Percentiles rank a stretch among this genome's conserved stretches.
These are phyloP conservation scores for Bacillus rossius DNA, from an alignment of 1,140 invertebrate species.

Conservation along the genomic window DNA sequence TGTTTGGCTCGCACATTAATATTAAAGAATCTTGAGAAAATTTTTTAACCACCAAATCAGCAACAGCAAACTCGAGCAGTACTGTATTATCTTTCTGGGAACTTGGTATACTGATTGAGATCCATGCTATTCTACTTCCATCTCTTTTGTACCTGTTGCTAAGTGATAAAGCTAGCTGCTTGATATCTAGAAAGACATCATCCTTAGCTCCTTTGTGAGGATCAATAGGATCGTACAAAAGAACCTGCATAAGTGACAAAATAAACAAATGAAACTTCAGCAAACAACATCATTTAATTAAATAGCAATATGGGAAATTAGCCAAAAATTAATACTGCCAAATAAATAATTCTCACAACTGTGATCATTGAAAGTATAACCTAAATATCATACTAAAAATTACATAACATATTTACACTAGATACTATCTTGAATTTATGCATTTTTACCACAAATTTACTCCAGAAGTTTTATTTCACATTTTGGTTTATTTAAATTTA, in stretches of 20 bases:
- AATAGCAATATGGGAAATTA: too few relatives aligned
- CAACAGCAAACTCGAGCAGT: constrained; percentile 57
- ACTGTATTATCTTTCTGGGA: constrained; percentile 27
- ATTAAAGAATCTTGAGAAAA: constrained; percentile 63
- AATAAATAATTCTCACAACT: too few relatives aligned
- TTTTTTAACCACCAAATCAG: constrained; percentile 66
- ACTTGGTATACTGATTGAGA: constrained; percentile 52
- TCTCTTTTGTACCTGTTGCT: constrained; percentile 63
- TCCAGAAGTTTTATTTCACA: too few relatives aligned
- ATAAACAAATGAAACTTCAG: constrained; percentile 21
- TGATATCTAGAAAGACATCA: constrained; percentile 60
- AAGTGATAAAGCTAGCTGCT: constrained; percentile 52
- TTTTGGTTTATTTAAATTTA: too few relatives aligned
- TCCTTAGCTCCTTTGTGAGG: constrained; percentile 54
- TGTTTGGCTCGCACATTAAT: constrained; percentile 55
- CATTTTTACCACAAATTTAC: too few relatives aligned
- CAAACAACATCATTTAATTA: neutral
- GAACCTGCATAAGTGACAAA: constrained; percentile 45
- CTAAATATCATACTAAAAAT: too few relatives aligned
- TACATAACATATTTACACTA: too few relatives aligned
- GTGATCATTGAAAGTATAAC: too few relatives aligned
- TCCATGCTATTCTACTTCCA: constrained; percentile 62
- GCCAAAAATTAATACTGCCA: too few relatives aligned
- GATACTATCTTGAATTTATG: too few relatives aligned
- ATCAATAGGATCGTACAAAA: constrained; percentile 51